Conservation (phyloP, 2,113 vertebrate genomes). For the Oncorhynchus clarkii region DNA sequence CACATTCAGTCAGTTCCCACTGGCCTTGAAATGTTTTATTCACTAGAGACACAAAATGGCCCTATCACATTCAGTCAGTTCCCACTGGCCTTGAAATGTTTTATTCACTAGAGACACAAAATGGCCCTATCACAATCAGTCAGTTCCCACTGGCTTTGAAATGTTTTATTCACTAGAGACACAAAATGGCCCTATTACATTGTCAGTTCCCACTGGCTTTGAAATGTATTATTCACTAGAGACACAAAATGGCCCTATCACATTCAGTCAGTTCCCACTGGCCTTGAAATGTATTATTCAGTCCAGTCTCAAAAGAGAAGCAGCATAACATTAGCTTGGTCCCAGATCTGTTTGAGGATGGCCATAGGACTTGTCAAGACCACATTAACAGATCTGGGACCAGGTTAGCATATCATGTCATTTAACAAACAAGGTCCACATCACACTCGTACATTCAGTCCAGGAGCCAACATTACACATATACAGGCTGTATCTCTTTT, state of each 20-base stretch:
- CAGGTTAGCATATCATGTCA: background rate
- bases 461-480: conserved; percentile 4
- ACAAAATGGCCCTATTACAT: too few species aligned
- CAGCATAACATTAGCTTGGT: conserved; percentile 22
- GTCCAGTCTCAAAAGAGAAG: conserved; percentile 9
- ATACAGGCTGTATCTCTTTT: background rate
- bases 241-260: too few species aligned
- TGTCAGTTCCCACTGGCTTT: too few species aligned
- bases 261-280: too few species aligned
- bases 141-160: too few species aligned
- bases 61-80: background rate
- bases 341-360: background rate
- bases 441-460: conserved; percentile 10
- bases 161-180: too few species aligned
- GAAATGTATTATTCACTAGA: too few species aligned
- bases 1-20: background rate
- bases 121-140: too few species aligned
- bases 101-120: background rate
- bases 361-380: background rate
- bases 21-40: too few species aligned
- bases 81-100: background rate
- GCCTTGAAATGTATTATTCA: background rate
- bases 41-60: background rate
- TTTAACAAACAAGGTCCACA: background rate
- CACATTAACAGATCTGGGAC: too few species aligned